Percentiles rank a stretch among this genome's conserved stretches.
Evolutionary conservation across 2,113 vertebrate genomes (phyloP).

Genomic region (Cathartes aura): DNA sequence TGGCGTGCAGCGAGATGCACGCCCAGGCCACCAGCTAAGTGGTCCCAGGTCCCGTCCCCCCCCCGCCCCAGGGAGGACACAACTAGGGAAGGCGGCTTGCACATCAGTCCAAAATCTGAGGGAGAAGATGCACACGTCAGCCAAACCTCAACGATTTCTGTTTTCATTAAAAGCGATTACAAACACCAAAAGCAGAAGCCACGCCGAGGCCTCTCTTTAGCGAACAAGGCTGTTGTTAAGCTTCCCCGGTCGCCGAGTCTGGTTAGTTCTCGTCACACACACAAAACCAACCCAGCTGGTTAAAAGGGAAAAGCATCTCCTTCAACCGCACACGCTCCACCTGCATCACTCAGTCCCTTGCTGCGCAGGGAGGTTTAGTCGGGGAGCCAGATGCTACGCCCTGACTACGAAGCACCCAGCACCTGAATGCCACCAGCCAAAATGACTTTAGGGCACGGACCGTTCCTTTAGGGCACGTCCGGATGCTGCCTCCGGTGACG

Average conservation of each 20-base stretch:
- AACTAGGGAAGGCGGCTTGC: fast-evolving
- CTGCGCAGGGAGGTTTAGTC: not conserved
- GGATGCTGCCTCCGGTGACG: not conserved
- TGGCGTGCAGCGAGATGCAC: fast-evolving
- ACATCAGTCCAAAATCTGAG: not conserved
- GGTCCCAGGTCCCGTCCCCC: not conserved
- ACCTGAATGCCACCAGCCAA: not conserved
- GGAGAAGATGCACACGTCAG: not conserved
- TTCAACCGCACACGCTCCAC: not conserved
- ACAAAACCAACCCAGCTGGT: conserved; percentile 59
- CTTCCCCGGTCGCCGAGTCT: not conserved
- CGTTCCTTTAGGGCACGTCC: not conserved
- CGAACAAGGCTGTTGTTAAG: not conserved
- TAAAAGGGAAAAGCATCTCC: conserved; percentile 40
- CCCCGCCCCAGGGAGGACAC: not conserved
- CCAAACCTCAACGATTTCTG: not conserved
- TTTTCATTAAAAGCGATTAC: not conserved
- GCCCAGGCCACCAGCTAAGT: not conserved
- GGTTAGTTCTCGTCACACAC: conserved; percentile 74
- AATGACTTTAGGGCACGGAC: fast-evolving
- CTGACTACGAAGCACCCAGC: not conserved
- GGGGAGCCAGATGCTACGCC: not conserved
- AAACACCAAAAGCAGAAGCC: not conserved
- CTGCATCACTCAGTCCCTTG: not conserved
- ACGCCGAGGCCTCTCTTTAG: not conserved